Evolutionary conservation across 2,113 vertebrate species (phyloP).

Genomic region (Meleagris gallopavo): DNA sequence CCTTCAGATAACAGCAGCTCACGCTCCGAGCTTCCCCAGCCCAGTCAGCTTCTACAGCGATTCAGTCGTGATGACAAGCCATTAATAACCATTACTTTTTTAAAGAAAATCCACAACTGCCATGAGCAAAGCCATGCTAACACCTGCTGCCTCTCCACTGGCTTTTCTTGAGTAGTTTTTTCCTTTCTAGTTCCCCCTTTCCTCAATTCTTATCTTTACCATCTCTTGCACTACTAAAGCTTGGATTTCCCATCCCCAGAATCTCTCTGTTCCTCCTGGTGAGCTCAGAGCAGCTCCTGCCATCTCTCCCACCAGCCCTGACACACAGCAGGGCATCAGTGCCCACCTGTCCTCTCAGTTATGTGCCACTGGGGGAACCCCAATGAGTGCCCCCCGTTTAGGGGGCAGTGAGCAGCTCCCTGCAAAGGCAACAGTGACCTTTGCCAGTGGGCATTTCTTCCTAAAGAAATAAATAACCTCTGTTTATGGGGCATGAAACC

Average conservation of each 20-base stretch:
- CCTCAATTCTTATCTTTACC: background rate
- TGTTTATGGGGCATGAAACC: constrained; percentile 8
- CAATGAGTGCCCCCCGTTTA: background rate
- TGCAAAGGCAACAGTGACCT: constrained; percentile 27
- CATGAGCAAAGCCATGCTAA: background rate
- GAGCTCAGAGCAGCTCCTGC: background rate
- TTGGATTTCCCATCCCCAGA: background rate
- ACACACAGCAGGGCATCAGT: background rate
- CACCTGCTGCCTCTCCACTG: background rate
- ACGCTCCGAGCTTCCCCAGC: background rate
- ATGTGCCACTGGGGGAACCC: constrained; percentile 25
- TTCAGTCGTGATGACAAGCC: background rate
- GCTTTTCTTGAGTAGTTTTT: background rate
- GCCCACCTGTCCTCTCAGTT: background rate
- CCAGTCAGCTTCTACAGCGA: background rate
- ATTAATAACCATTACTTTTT: background rate
- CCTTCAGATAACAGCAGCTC: background rate
- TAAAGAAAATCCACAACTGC: background rate
- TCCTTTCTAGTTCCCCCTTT: background rate
- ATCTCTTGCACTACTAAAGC: background rate
- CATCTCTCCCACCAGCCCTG: background rate
- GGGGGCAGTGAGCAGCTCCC: constrained; percentile 40
- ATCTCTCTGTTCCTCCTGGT: background rate
- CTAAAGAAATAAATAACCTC: background rate
- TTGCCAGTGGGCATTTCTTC: background rate